Percentiles rank a stretch among this genome's conserved stretches.
These are phyloP conservation scores for Zele albiditarsus DNA, from an alignment of 2,888 invertebrate species.

Conservation along the genomic window DNA sequence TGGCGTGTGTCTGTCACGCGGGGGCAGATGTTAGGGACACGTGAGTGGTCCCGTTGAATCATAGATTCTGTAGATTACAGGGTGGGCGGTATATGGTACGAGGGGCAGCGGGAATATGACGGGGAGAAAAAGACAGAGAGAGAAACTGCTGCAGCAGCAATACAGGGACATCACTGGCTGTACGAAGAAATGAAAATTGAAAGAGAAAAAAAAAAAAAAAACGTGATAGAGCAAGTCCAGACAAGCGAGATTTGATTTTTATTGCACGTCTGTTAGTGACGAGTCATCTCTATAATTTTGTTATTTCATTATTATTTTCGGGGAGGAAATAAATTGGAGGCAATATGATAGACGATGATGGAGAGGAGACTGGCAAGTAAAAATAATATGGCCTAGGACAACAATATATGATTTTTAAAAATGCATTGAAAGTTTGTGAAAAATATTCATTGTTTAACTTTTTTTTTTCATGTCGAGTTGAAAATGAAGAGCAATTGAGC, in stretches of 20 bases:
- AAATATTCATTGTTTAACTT: too few species aligned
- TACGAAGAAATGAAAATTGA: conserved; percentile 30
- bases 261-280: conserved; percentile 60
- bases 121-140: conserved; percentile 17
- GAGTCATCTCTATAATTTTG: conserved; percentile 63
- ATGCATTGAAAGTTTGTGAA: too few species aligned
- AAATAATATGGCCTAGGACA: not conserved
- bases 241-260: conserved; percentile 55
- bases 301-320: conserved; percentile 55
- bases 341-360: not conserved
- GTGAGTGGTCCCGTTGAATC: conserved; percentile 64
- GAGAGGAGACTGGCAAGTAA: not conserved
- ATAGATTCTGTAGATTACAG: conserved; percentile 67
- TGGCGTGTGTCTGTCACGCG: conserved; percentile 46
- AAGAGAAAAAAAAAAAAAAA: conserved; percentile 37
- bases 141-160: conserved; percentile 34
- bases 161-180: conserved; percentile 37
- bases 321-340: conserved; percentile 21
- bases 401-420: too few species aligned
- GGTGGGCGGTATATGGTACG: conserved; percentile 49
- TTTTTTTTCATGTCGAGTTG: too few species aligned
- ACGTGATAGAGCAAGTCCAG: conserved; percentile 29
- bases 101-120: conserved; percentile 19
- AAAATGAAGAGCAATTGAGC: too few species aligned
- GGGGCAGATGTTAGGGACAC: conserved; percentile 62